phyloP scores from a whole-genome alignment of 35 echinoderm and acorn worm genomes.

The Hemicentrotus pulcherrimus region DNA sequence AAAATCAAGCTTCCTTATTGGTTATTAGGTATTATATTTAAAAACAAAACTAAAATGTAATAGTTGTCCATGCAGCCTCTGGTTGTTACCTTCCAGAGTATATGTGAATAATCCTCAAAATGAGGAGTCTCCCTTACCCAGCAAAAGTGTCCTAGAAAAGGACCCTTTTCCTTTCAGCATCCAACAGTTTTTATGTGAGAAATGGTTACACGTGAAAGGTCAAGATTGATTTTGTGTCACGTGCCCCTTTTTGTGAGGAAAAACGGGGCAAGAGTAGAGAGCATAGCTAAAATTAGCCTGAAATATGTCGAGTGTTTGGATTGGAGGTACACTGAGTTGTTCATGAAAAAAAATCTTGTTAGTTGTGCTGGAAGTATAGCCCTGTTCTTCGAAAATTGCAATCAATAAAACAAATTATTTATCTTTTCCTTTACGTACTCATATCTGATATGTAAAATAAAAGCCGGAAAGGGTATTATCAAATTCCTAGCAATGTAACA shows the following conservation, averaged over 20 bases:
- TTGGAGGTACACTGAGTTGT: neutral
- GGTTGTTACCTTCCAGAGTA: neutral
- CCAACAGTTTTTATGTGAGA: neutral
- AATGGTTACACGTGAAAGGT: neutral
- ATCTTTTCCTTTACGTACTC: too few relatives aligned
- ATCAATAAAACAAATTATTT: too few relatives aligned
- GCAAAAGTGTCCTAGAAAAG: neutral
- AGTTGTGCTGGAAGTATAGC: too few relatives aligned
- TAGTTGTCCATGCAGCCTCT: too few relatives aligned
- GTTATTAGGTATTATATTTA: too few relatives aligned
- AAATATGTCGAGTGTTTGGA: neutral
- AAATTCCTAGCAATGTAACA: too few relatives aligned
- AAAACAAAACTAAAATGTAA: too few relatives aligned
- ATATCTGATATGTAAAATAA: too few relatives aligned
- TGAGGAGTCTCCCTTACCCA: neutral
- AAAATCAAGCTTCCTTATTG: too few relatives aligned
- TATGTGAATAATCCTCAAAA: neutral
- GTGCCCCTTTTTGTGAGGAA: neutral
- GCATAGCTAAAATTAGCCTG: neutral
- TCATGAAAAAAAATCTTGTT: too few relatives aligned
- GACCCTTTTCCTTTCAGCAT: neutral
- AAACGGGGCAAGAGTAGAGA: neutral
- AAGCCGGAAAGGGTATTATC: too few relatives aligned
- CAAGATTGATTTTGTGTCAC: neutral
- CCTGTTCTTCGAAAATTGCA: too few relatives aligned